phyloP scores from a whole-genome alignment of 2,888 invertebrate genomes.

The Platynereis dumerilii region DNA sequence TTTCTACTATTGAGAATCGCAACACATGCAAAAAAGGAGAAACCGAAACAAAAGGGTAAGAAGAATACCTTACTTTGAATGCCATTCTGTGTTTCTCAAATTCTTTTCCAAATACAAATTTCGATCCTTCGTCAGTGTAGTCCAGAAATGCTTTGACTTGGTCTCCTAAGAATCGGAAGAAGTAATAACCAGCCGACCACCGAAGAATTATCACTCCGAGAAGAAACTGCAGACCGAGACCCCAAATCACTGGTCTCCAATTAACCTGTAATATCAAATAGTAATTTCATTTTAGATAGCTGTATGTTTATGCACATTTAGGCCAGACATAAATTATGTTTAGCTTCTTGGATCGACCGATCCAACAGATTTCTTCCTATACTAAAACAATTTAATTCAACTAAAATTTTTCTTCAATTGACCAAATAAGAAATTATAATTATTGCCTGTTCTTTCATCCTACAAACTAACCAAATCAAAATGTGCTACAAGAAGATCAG shows the following conservation, averaged over 20 bases:
- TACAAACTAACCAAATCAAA: too few relatives aligned
- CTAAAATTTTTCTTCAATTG: neutral
- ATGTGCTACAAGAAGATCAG: too few relatives aligned
- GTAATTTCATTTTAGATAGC: neutral
- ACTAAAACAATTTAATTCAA: too few relatives aligned
- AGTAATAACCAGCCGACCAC: slow-evolving; percentile 36
- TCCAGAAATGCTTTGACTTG: slow-evolving; percentile 39
- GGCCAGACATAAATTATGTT: too few relatives aligned
- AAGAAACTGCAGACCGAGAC: slow-evolving; percentile 38
- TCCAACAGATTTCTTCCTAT: too few relatives aligned
- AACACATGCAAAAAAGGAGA: too few relatives aligned
- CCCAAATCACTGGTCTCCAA: slow-evolving; percentile 59
- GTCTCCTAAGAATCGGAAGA: slow-evolving; percentile 39
- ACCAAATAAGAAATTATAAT: too few relatives aligned
- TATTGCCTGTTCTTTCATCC: too few relatives aligned
- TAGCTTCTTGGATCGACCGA: too few relatives aligned
- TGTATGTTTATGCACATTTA: neutral
- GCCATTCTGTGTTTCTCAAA: slow-evolving; percentile 27
- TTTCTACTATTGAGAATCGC: too few relatives aligned
- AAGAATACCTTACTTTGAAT: slow-evolving; percentile 31
- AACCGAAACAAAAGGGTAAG: too few relatives aligned
- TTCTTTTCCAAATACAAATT: slow-evolving; percentile 40
- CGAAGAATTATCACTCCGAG: slow-evolving; percentile 38
- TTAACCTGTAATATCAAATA: slow-evolving; percentile 41
- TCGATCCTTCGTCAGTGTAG: slow-evolving; percentile 39